These are phyloP conservation scores for Drosophila punjabiensis DNA, from an alignment of 1,140 invertebrate species.

Conservation along the genomic window DNA sequence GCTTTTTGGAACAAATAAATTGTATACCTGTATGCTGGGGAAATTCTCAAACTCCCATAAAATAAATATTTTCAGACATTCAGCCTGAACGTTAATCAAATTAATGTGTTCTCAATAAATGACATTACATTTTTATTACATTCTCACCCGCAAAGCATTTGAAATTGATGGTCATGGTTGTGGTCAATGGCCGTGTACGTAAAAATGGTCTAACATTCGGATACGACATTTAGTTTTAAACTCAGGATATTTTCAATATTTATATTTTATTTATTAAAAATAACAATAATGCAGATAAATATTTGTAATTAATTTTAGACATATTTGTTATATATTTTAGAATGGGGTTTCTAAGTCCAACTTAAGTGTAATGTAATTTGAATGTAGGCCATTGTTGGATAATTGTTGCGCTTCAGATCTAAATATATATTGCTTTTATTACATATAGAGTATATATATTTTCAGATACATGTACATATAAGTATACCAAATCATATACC, in stretches of 20 bases:
- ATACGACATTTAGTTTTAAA: not conserved
- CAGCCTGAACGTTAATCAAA: conserved; percentile 62
- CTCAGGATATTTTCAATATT: not conserved
- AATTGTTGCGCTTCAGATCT: not conserved
- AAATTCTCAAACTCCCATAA: conserved; percentile 61
- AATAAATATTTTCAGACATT: conserved; percentile 56
- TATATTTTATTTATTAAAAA: too few relatives aligned
- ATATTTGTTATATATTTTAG: too few relatives aligned
- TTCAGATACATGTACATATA: not conserved
- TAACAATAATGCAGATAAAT: too few relatives aligned
- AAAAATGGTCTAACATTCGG: conserved; percentile 24
- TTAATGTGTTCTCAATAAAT: conserved; percentile 77
- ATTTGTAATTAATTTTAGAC: too few relatives aligned
- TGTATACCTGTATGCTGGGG: not conserved
- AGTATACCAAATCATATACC: not conserved
- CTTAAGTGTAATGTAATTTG: too few relatives aligned
- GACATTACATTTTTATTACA: conserved; percentile 76
- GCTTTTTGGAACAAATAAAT: conserved; percentile 18
- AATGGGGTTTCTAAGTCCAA: too few relatives aligned
- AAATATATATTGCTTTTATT: not conserved
- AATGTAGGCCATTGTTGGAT: too few relatives aligned
- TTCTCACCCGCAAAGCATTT: conserved; percentile 4
- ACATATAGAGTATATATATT: not conserved
- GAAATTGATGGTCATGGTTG: conserved; percentile 13
- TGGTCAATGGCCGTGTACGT: conserved; percentile 46